Base-by-base conservation (phyloP, 2,888 invertebrate genomes). In the Allophyes oxyacanthae region DNA sequence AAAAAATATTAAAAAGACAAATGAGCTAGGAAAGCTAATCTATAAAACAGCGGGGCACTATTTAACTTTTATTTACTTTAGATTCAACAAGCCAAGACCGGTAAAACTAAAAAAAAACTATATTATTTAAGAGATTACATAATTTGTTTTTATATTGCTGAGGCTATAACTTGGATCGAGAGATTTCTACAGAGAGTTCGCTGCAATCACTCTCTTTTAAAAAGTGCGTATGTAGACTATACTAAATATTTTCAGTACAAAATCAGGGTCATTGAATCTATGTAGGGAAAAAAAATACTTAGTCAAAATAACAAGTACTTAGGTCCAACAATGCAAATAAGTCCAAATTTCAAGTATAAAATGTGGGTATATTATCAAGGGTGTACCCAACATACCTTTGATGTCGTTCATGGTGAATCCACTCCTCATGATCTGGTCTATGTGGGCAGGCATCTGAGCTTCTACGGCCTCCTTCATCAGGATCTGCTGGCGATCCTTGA, bases 371-470 rank as follows among this genome's bases (percentile, higher is more conserved):
- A 0, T 10, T 9, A 0, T 15, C 13, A 20, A 9, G 7, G 11
- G 11, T 4, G 1, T 2, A 26, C 20, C 9, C 0, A 4, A 26
- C 54, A 37, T 79, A 96, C 97, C 98, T 95, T 98, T 98, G 59
- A 98, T 98, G 78, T 98, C 98, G 71, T 96, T 98, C 96, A 98
- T 98, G 30, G 98, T 98, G 87, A 98, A 98, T 0, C 96, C 96
- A 74, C 98, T 97, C 77, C 97, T 96, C 95, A 98, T 97, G 68
- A 98, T 98, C 82, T 98, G 98, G 85, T 98, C 98, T 75, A 98
- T 96, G 76, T 98, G 98, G 0, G 96, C 97, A 0, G 96, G 96
- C 72, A 95, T 96, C 44, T 95, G 95, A 7, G 95, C 89, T 68
- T 95, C 94, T 2, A 96, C 96, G 0, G 96, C 96, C 78, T 98